phyloP scores from a whole-genome alignment of 1,140 invertebrate genomes.

The Cotesia vestalis region DNA sequence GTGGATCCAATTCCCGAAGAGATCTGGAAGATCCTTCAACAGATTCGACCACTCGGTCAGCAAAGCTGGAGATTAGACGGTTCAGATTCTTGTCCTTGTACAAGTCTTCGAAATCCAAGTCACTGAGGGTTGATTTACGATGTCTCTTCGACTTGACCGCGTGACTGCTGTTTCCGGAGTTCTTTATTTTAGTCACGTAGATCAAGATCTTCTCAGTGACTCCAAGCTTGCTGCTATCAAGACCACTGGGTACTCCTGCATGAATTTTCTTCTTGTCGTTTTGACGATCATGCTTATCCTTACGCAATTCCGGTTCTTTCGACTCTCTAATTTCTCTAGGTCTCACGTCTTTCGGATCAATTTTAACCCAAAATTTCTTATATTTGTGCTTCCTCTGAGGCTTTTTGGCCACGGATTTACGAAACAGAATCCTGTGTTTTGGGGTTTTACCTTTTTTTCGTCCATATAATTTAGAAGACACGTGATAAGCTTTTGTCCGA shows the following conservation, averaged over 20 bases:
- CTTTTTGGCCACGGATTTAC: no score
- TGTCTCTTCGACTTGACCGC: no score
- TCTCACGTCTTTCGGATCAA: no score
- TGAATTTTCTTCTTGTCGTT: background rate
- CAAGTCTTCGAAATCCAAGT: slow-evolving; percentile 34
- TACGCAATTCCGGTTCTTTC: no score
- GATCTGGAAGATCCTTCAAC: background rate
- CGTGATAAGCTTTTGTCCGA: background rate
- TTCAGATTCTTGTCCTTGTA: slow-evolving; percentile 24
- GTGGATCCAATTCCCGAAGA: slow-evolving; percentile 23
- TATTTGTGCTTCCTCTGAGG: no score
- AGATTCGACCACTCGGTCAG: slow-evolving; percentile 36
- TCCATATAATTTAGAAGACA: background rate
- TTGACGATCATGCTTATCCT: no score
- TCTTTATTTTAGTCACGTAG: no score
- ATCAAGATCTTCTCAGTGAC: background rate
- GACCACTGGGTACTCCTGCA: background rate
- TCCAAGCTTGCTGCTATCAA: no score
- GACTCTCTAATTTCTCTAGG: no score
- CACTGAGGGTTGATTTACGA: background rate
- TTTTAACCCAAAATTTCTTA: no score
- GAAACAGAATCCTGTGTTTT: no score
- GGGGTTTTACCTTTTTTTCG: background rate
- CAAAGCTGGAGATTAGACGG: slow-evolving; percentile 32
- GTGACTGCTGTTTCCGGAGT: no score